A percentile compares a stretch with the other conserved stretches of the same genome.
These are phyloP conservation scores for Trialeurodes vaporariorum DNA, from an alignment of 1,140 invertebrate genomes.

Conservation along the genomic window DNA sequence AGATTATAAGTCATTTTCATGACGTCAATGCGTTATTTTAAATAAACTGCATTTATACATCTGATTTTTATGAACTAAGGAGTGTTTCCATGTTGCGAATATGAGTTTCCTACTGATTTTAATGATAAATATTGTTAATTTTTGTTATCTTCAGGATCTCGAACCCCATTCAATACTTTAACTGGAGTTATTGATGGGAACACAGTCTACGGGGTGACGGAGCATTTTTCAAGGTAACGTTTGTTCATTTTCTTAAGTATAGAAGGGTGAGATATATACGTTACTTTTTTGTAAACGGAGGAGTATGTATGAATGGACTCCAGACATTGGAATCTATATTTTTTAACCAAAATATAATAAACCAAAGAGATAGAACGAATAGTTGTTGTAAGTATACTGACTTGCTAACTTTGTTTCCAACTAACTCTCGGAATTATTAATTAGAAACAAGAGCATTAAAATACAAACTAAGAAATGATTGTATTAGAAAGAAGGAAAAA, in stretches of 20 bases:
- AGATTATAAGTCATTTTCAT: too few relatives aligned
- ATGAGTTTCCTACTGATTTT: background rate
- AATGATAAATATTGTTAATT: too few relatives aligned
- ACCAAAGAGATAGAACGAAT: too few relatives aligned
- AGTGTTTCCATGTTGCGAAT: background rate
- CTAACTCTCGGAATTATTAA: too few relatives aligned
- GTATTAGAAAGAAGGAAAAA: too few relatives aligned
- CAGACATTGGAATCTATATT: too few relatives aligned
- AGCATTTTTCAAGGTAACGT: conserved; percentile 45
- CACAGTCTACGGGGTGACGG: conserved; percentile 72
- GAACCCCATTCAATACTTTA: conserved; percentile 68
- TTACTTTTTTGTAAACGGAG: background rate
- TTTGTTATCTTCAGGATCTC: conserved; percentile 50
- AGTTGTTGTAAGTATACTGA: too few relatives aligned
- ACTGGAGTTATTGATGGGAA: conserved; percentile 73
- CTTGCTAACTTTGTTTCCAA: too few relatives aligned
- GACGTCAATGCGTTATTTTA: background rate
- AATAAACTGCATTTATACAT: background rate
- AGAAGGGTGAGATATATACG: background rate
- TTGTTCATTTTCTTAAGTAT: background rate
- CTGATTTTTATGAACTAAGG: background rate
- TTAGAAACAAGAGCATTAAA: too few relatives aligned
- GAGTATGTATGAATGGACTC: background rate
- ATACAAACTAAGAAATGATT: too few relatives aligned
- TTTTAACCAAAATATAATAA: too few relatives aligned